Conservation (phyloP, 2,888 invertebrate species). For the Drosophila paramelanica region DNA sequence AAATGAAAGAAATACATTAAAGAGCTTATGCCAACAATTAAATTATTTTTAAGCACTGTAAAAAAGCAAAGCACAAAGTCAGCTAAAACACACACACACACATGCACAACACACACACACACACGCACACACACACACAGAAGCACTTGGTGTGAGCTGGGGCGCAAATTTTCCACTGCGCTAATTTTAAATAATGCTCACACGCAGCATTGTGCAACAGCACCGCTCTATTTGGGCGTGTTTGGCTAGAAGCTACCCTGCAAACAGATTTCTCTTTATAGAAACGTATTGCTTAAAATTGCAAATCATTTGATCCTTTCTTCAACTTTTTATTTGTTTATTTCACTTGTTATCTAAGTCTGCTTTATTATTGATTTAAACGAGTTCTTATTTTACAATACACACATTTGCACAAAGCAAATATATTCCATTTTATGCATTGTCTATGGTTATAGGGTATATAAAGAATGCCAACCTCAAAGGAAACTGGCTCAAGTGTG, state of each 20-base stretch:
- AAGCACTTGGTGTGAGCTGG: conserved; percentile 27
- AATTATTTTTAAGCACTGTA: conserved; percentile 69
- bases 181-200: conserved; percentile 70
- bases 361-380: too few species aligned
- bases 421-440: too few species aligned
- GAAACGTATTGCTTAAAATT: too few species aligned
- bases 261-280: too few species aligned
- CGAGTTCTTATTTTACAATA: too few species aligned
- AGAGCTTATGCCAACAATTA: conserved; percentile 74
- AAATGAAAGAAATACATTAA: conserved; percentile 63
- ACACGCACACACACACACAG: not conserved
- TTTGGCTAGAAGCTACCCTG: not conserved
- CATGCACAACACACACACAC: not conserved
- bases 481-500: conserved; percentile 64
- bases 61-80: conserved; percentile 50
- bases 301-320: too few species aligned
- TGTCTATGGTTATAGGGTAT: not conserved
- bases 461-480: conserved; percentile 48
- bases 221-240: not conserved
- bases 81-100: conserved; percentile 17
- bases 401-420: too few species aligned
- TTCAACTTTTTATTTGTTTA: too few species aligned
- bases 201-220: conserved; percentile 63
- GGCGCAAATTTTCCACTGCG: conserved; percentile 55
- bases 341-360: too few species aligned